Evolutionary conservation across 2,888 invertebrate species (phyloP), one percentile per base, ranked within the genome.

Genomic region (Monoplex corrugatus): DNA sequence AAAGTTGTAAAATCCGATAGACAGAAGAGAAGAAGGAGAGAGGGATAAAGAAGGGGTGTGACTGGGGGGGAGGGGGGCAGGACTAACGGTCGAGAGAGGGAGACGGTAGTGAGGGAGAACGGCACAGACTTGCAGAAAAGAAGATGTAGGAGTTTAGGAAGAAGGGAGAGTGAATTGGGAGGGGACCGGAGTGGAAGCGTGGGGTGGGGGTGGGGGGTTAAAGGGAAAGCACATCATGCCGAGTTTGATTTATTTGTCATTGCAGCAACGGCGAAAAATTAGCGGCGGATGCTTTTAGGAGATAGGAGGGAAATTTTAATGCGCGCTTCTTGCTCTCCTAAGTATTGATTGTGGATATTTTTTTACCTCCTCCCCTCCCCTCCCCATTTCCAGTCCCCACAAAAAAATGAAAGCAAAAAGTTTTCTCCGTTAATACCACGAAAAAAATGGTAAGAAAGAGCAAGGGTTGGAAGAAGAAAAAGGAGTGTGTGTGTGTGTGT

Each of bases 231-330:
- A 32, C 45, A 83, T 82, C 82, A 44, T 44, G 50, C n/a, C 13
- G 83, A 72, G 68, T 86, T 86, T 86, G 72, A 86, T 72, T 68
- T 86, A 86, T 86, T 57, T 86, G 86, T 86, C 86, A 44, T 86
- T 63, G 38, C 38, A 40, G 86, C 8, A 63, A 32, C 57, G 32
- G 40, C 44, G 72, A 44, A 72, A 43, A 72, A 86, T 75, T 68
- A 43, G 86, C 72, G 63, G 43, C 72, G 72, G 86, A 43, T 72
- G 86, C 44, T 72, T 86, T 72, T 44, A 86, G 44, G 86, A 86
- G 72, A 86, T 63, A 40, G 44, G 35, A n/a, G 35, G n/a, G 32
- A 63, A 72, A 44, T 38, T 86, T 68, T 72, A 86, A 86, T 86
- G 86, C 86, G 32, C 40, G 63, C 57, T 50, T 44, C 44, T 86